These are phyloP conservation scores for Remorina albescens DNA, from an alignment of 2,797 vertebrate genomes.

Conservation along the genomic window DNA sequence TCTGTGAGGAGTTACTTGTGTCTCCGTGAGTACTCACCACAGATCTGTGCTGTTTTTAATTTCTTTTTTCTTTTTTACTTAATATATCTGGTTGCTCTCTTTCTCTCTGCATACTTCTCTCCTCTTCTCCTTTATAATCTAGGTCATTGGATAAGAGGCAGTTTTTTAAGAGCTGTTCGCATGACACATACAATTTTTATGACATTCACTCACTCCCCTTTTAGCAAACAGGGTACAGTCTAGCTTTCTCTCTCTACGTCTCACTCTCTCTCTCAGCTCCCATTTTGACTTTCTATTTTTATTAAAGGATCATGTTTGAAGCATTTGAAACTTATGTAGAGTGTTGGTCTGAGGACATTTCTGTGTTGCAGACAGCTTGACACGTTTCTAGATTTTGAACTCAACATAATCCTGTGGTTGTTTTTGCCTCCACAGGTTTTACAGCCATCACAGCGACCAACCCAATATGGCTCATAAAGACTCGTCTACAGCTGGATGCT, in stretches of 20 bases:
- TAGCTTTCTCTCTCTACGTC: slow-evolving; percentile 12
- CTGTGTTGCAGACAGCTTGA: slow-evolving; percentile 20
- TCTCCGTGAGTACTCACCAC: slow-evolving; percentile 98
- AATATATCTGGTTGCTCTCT: slow-evolving; percentile 51
- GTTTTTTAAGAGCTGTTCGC: slow-evolving; percentile 21
- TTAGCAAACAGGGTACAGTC: slow-evolving; percentile 12
- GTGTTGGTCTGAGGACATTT: slow-evolving; percentile 13
- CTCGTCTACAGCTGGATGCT: slow-evolving; percentile 96
- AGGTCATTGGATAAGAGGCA: slow-evolving; percentile 51
- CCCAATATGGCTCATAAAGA: slow-evolving; percentile 99
- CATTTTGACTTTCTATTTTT: slow-evolving; percentile 18
- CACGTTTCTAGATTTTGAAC: slow-evolving; percentile 4
- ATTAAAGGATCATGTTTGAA: slow-evolving; percentile 9
- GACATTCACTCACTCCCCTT: slow-evolving; percentile 12
- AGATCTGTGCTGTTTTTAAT: slow-evolving; percentile 86
- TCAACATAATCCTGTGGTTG: slow-evolving; percentile 53
- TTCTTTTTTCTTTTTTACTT: slow-evolving; percentile 45
- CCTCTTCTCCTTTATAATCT: slow-evolving; percentile 42
- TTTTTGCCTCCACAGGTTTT: slow-evolving; percentile 90
- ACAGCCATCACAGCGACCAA: slow-evolving; percentile 98
- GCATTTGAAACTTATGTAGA: slow-evolving; percentile 3
- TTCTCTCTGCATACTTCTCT: slow-evolving; percentile 38
- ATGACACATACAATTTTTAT: slow-evolving; percentile 15
- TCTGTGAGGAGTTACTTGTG: slow-evolving; percentile 98
- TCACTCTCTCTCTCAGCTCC: slow-evolving; percentile 20